Percentiles rank a stretch among this genome's conserved stretches.
Conservation (phyloP, 2,888 invertebrate genomes). For the Nephrotoma appendiculata region DNA sequence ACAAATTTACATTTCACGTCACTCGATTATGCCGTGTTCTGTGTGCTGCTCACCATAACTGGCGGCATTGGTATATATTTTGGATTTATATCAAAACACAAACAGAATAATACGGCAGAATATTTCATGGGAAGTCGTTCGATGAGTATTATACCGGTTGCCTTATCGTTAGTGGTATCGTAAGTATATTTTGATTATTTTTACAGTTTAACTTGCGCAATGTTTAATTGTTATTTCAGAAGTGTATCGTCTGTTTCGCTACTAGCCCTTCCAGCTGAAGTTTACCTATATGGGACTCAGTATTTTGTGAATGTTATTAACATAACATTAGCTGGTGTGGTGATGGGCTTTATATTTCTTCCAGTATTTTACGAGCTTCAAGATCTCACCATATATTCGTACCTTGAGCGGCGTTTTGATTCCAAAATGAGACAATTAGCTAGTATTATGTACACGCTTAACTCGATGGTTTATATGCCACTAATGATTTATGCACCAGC, state of each 20-base stretch:
- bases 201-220: slow-evolving; percentile 41
- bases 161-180: neutral
- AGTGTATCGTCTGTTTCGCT: slow-evolving; percentile 7
- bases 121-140: neutral
- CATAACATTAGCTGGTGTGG: slow-evolving; percentile 15
- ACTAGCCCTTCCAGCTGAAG: slow-evolving; percentile 33
- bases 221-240: slow-evolving; percentile 39
- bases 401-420: slow-evolving; percentile 25
- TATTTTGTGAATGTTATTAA: slow-evolving; percentile 30
- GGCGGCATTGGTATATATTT: neutral
- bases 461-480: slow-evolving; percentile 23
- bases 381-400: slow-evolving; percentile 29
- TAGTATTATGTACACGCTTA: slow-evolving; percentile 21
- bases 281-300: slow-evolving; percentile 35
- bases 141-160: neutral
- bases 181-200: neutral
- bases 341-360: slow-evolving; percentile 28
- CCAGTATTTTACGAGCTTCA: slow-evolving; percentile 37
- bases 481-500: slow-evolving; percentile 33
- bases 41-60: neutral
- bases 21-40: neutral
- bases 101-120: neutral
- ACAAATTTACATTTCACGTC: neutral
- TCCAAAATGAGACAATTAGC: slow-evolving; percentile 19
- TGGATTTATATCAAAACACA: neutral